A percentile compares a stretch with the other conserved stretches of the same genome.
These are phyloP conservation scores for Lasaia peninsularis DNA, from an alignment of 1,140 invertebrate species.

Conservation along the genomic window DNA sequence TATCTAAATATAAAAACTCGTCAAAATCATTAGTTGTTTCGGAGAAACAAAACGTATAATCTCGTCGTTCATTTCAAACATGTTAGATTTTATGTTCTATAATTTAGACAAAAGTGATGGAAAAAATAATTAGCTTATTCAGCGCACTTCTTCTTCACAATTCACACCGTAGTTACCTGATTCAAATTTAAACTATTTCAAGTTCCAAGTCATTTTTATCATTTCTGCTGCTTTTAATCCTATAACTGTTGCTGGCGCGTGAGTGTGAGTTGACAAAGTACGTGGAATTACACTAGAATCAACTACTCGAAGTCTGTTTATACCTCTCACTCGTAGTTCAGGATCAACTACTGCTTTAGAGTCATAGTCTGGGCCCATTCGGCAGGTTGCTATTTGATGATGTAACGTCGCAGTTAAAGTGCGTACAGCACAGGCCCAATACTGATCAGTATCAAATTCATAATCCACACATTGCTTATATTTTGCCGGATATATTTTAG, in stretches of 20 bases:
- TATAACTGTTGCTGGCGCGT: constrained; percentile 75
- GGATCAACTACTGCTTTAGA: constrained; percentile 77
- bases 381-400: constrained; percentile 81
- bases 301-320: constrained; percentile 74
- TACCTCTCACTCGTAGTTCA: constrained; percentile 74
- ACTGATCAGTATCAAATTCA: constrained; percentile 74
- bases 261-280: constrained; percentile 76
- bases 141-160: too few relatives aligned
- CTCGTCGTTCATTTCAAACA: too few relatives aligned
- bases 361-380: constrained; percentile 80
- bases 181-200: constrained; percentile 14
- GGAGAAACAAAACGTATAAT: too few relatives aligned
- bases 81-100: too few relatives aligned
- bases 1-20: too few relatives aligned
- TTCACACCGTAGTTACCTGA: too few relatives aligned
- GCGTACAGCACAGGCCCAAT: constrained; percentile 79
- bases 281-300: constrained; percentile 79
- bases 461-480: constrained; percentile 69
- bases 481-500: constrained; percentile 63
- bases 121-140: too few relatives aligned
- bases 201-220: constrained; percentile 63
- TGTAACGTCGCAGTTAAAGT: constrained; percentile 76
- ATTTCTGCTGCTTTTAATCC: constrained; percentile 73
- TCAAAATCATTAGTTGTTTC: too few relatives aligned
- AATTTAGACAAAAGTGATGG: too few relatives aligned